These are phyloP conservation scores for Sander vitreus DNA, from an alignment of 2,113 vertebrate species.

Conservation along the genomic window DNA sequence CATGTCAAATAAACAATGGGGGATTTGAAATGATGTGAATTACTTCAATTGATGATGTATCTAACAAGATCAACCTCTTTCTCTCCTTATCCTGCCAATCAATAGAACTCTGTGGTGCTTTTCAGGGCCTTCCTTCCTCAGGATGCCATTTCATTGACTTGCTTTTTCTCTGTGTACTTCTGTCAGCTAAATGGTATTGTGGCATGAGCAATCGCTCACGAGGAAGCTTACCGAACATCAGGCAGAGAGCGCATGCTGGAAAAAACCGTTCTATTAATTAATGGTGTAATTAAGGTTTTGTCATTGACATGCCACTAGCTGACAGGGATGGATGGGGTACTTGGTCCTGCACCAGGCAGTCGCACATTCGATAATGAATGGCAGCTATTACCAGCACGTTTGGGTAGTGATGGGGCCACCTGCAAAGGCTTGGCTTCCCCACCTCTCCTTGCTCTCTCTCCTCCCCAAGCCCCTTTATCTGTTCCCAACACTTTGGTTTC, in stretches of 20 bases:
- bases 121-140: constrained; percentile 56
- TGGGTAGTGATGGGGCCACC: constrained; percentile 92
- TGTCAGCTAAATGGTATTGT: constrained; percentile 72
- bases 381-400: constrained; percentile 95
- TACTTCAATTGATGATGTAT: constrained; percentile 59
- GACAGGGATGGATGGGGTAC: constrained; percentile 95
- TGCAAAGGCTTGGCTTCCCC: constrained; percentile 85
- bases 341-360: constrained; percentile 86
- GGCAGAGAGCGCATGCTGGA: constrained; percentile 87
- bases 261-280: constrained; percentile 99
- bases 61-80: constrained; percentile 63
- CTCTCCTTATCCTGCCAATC: constrained; percentile 69
- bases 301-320: constrained; percentile 96
- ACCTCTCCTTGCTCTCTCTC: constrained; percentile 62
- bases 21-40: constrained; percentile 57
- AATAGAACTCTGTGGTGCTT: constrained; percentile 61
- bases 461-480: constrained; percentile 66
- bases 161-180: constrained; percentile 65
- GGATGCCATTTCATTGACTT: constrained; percentile 68
- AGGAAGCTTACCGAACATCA: constrained; percentile 92
- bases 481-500: constrained; percentile 68
- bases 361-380: constrained; percentile 94
- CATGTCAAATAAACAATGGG: constrained; percentile 54
- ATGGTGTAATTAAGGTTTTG: constrained; percentile 99
- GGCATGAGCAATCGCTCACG: constrained; percentile 87